phyloP scores from a whole-genome alignment of 1,140 invertebrate species.

The Carcinoscorpius rotundicauda region DNA sequence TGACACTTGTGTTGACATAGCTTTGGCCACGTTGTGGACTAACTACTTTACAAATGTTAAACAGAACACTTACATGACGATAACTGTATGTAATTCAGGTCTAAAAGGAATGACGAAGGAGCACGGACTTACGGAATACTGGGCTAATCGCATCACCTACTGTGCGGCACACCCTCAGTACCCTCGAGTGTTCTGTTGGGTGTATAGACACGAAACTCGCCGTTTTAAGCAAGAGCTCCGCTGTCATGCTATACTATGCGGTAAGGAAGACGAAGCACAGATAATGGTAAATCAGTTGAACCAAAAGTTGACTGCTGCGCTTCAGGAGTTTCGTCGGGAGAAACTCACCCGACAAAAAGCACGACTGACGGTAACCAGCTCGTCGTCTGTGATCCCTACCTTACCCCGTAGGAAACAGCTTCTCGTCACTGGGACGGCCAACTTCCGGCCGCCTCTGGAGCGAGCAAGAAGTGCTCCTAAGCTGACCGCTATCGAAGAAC shows the following conservation, averaged over 20 bases:
- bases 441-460: conserved; percentile 73
- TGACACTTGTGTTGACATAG: conserved; percentile 92
- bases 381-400: conserved; percentile 30
- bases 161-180: conserved; percentile 76
- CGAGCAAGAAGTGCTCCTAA: conserved; percentile 91
- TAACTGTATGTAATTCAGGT: conserved; percentile 45
- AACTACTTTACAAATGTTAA: conserved; percentile 84
- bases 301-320: conserved; percentile 60
- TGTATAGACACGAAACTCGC: conserved; percentile 79
- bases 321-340: conserved; percentile 87
- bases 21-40: conserved; percentile 86
- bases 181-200: conserved; percentile 76
- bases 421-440: conserved; percentile 52
- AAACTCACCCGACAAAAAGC: conserved; percentile 89
- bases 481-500: conserved; percentile 82
- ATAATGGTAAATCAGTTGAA: conserved; percentile 55
- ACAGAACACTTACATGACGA: conserved; percentile 85
- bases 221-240: conserved; percentile 90
- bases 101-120: conserved; percentile 92
- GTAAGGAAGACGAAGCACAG: conserved; percentile 58
- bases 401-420: conserved; percentile 39
- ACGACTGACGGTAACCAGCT: conserved; percentile 61
- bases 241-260: conserved; percentile 95
- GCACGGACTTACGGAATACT: conserved; percentile 95
- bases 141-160: conserved; percentile 86